A percentile compares a stretch with the other conserved stretches of the same genome.
Evolutionary conservation across 2,113 vertebrate species (phyloP).

Genomic region (Patagioenas fasciata): DNA sequence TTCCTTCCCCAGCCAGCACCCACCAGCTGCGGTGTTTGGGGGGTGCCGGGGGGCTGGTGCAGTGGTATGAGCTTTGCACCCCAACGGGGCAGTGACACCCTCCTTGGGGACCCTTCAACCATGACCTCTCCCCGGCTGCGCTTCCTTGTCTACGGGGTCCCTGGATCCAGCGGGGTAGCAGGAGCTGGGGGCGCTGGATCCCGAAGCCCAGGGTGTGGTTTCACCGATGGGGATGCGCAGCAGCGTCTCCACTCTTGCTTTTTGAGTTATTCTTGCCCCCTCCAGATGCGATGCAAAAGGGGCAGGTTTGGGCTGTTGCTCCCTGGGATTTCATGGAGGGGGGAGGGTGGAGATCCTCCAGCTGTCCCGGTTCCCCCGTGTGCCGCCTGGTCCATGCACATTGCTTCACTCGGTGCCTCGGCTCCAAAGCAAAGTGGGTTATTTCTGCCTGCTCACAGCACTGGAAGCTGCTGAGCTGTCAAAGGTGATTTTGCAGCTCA

Average conservation of each 20-base stretch:
- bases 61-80: not conserved
- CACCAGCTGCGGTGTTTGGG: accelerated
- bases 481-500: not conserved
- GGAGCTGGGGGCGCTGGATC: not conserved
- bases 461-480: not conserved
- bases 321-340: accelerated
- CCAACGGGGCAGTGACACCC: accelerated
- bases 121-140: accelerated
- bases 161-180: accelerated
- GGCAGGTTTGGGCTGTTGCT: not conserved
- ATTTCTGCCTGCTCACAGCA: accelerated
- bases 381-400: accelerated
- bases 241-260: not conserved
- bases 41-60: not conserved
- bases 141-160: accelerated
- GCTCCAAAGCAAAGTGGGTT: not conserved
- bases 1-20: not conserved
- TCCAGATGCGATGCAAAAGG: accelerated
- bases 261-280: not conserved
- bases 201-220: not conserved
- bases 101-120: accelerated
- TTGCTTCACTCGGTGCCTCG: accelerated
- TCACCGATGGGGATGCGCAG: accelerated
- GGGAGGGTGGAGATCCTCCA: accelerated
- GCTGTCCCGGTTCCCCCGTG: not conserved